A percentile compares a stretch with the other conserved stretches of the same genome.
Evolutionary conservation across 1,140 invertebrate genomes (phyloP).

Genomic region (Sycophaga agraensis): DNA sequence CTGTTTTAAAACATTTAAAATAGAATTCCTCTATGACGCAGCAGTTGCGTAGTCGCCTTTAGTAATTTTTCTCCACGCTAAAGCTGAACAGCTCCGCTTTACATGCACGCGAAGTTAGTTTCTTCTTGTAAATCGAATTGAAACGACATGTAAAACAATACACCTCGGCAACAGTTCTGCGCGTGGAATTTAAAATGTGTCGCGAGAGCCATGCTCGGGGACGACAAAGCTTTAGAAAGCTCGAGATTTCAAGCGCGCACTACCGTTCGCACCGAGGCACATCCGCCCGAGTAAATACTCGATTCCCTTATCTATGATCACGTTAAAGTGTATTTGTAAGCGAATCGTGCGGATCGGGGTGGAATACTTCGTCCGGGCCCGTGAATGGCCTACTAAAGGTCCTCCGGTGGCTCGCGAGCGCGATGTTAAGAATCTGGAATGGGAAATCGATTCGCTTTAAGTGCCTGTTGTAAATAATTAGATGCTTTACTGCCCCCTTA

Average conservation of each 20-base stretch:
- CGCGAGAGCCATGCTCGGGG: neutral
- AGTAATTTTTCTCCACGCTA: no score
- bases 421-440: conserved; percentile 2
- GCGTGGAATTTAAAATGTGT: neutral
- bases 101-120: no score
- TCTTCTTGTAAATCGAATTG: no score
- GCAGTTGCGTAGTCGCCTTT: no score
- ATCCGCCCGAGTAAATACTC: neutral
- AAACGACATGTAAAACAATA: neutral
- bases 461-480: conserved; percentile 22
- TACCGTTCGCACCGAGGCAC: neutral
- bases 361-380: neutral
- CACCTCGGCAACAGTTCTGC: neutral
- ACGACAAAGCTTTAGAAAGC: neutral
- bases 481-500: neutral
- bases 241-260: no score
- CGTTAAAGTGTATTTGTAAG: conserved; percentile 13
- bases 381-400: conserved; percentile 8
- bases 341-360: neutral
- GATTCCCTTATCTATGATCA: conserved; percentile 9
- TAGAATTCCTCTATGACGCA: no score
- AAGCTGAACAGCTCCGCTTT: no score
- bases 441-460: conserved; percentile 17
- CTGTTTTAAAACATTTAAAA: no score
- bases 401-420: neutral